Conservation (phyloP, 2,113 vertebrate genomes). For the Macrotus californicus region DNA sequence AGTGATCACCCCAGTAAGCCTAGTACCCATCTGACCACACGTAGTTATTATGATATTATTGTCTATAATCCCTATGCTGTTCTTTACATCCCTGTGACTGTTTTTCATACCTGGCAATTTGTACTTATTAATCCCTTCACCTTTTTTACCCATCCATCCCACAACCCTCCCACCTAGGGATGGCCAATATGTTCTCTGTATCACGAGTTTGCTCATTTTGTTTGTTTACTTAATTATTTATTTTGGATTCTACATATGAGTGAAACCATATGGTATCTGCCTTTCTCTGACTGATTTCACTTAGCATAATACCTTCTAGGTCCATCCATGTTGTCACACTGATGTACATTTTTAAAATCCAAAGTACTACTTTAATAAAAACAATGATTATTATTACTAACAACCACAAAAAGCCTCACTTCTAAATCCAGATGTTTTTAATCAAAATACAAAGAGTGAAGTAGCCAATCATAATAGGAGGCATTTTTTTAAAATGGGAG, state of each 20-base stretch:
- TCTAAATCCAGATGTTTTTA: conserved; percentile 30
- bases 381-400: conserved; percentile 19
- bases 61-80: background rate
- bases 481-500: background rate
- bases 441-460: background rate
- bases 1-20: background rate
- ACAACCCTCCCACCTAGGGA: background rate
- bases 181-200: background rate
- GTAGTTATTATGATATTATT: background rate
- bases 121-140: background rate
- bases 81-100: background rate
- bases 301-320: background rate
- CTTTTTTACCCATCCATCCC: background rate
- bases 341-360: background rate
- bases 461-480: background rate
- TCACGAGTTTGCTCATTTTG: background rate
- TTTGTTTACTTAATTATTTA: background rate
- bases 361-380: background rate
- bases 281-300: background rate
- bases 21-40: background rate
- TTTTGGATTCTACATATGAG: background rate
- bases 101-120: background rate
- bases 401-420: background rate
- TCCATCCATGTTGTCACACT: background rate
- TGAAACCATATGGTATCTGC: background rate